Percentiles rank a stretch among this genome's conserved stretches.
Evolutionary conservation across 2,888 invertebrate genomes (phyloP).

Genomic region (Choreutis nemorana): DNA sequence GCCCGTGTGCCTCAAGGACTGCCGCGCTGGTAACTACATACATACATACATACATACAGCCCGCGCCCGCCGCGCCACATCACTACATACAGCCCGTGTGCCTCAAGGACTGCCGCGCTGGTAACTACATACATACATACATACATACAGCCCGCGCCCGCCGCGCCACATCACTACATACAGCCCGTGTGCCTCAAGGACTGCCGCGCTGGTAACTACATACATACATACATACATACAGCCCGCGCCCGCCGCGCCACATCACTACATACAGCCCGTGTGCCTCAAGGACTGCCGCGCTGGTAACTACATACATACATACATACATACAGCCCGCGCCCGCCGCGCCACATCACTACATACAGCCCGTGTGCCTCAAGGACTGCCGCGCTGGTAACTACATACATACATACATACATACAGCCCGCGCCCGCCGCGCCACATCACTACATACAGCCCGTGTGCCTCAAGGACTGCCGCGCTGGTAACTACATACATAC

Average conservation of each 20-base stretch:
- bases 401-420: slow-evolving; percentile 1
- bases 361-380: slow-evolving; percentile 74
- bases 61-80: slow-evolving; percentile 25
- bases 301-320: slow-evolving; percentile 32
- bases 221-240: slow-evolving; percentile 1
- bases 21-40: slow-evolving; percentile 70
- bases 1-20: slow-evolving; percentile 78
- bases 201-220: slow-evolving; percentile 71
- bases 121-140: slow-evolving; percentile 15
- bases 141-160: slow-evolving; percentile 17
- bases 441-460: slow-evolving; percentile 69
- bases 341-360: slow-evolving; percentile 49
- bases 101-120: slow-evolving; percentile 81
- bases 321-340: slow-evolving; percentile 13
- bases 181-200: slow-evolving; percentile 77
- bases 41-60: slow-evolving; percentile 3
- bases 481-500: slow-evolving; percentile 56
- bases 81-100: slow-evolving; percentile 71
- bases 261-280: slow-evolving; percentile 71
- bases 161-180: slow-evolving; percentile 57
- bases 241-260: slow-evolving; percentile 24
- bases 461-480: slow-evolving; percentile 79
- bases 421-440: slow-evolving; percentile 25
- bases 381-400: slow-evolving; percentile 75
- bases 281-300: slow-evolving; percentile 81